phyloP scores from a whole-genome alignment of 2,113 vertebrate genomes.

The Tonatia bakeri region DNA sequence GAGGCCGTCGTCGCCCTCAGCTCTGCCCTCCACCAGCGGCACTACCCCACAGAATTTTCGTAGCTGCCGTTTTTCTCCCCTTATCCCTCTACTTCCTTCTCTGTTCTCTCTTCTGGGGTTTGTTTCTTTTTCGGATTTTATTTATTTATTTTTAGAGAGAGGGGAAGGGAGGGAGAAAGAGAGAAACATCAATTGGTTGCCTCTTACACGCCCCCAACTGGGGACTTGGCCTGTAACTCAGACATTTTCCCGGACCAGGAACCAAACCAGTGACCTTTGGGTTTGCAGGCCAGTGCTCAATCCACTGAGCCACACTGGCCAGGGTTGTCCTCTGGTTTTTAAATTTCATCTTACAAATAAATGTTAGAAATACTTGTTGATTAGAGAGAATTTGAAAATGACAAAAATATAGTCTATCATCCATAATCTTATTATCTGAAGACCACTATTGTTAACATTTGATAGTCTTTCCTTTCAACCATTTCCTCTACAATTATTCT shows the following conservation, averaged over 20 bases:
- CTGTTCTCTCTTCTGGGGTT: neutral
- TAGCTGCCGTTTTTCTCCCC: neutral
- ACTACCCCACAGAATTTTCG: neutral
- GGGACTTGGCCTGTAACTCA: no score
- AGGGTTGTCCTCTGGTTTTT: neutral
- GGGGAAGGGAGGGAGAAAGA: no score
- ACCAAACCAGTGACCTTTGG: no score
- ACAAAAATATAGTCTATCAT: neutral
- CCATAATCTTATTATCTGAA: neutral
- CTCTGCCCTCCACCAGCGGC: neutral
- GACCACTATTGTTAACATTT: neutral
- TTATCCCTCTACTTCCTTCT: neutral
- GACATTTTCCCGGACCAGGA: no score
- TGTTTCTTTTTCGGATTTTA: neutral
- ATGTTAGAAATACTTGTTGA: neutral
- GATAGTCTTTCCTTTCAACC: constrained; percentile 9
- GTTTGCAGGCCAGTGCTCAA: no score
- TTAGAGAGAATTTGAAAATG: constrained; percentile 16
- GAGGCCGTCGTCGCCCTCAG: no score
- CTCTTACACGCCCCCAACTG: no score
- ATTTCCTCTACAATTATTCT: constrained; percentile 34
- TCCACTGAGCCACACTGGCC: no score
- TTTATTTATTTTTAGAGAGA: no score
- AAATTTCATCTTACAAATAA: constrained; percentile 13
- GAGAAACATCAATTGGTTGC: no score